A percentile compares a stretch with the other conserved stretches of the same genome.
These are phyloP conservation scores for Halcyon malimbica DNA, from an alignment of 2,113 vertebrate species.

Conservation along the genomic window DNA sequence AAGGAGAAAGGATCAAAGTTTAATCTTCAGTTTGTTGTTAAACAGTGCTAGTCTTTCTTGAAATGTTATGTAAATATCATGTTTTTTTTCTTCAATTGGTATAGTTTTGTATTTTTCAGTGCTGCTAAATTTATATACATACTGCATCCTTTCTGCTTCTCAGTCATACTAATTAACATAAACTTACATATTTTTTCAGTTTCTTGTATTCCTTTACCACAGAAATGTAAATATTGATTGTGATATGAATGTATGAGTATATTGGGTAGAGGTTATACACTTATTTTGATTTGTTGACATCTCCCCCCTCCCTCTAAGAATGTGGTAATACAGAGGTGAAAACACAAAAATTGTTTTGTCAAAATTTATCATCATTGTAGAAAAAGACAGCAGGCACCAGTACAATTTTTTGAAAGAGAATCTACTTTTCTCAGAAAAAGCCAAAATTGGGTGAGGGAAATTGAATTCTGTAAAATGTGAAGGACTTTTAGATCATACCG, in stretches of 20 bases:
- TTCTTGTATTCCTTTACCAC: background rate
- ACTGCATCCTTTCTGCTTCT: background rate
- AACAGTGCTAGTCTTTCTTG: background rate
- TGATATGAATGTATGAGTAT: background rate
- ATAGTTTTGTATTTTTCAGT: background rate
- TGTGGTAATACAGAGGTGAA: background rate
- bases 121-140: background rate
- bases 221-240: background rate
- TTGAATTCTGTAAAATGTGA: background rate
- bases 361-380: background rate
- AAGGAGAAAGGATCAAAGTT: background rate
- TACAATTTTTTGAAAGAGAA: background rate
- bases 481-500: background rate
- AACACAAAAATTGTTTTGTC: background rate
- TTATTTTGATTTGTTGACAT: constrained; percentile 10
- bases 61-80: background rate
- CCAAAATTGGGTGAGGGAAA: background rate
- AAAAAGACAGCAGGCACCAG: background rate
- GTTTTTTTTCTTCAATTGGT: background rate
- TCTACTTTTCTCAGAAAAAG: constrained; percentile 13
- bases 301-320: background rate
- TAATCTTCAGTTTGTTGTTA: background rate
- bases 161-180: background rate
- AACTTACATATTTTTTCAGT: background rate
- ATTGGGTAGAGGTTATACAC: background rate